A percentile compares a stretch with the other conserved stretches of the same genome.
These are phyloP conservation scores for Hylaeus anthracinus DNA, from an alignment of 1,140 invertebrate genomes.

Conservation along the genomic window DNA sequence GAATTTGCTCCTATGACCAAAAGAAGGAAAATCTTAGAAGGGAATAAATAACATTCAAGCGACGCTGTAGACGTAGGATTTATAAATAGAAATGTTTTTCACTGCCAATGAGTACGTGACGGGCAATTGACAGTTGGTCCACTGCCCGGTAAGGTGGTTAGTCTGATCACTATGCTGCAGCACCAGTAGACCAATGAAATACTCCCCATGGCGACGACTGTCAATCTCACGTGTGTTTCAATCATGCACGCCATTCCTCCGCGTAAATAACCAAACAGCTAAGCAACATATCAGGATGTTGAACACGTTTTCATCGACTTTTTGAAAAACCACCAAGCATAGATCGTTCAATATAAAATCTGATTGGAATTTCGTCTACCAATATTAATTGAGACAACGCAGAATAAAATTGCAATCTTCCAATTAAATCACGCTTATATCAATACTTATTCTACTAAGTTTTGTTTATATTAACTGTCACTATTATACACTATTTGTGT, in stretches of 20 bases:
- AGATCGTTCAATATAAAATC: no score
- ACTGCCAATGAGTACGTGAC: slow-evolving; percentile 29
- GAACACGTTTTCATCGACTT: background rate
- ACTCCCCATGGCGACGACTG: background rate
- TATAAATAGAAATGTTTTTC: slow-evolving; percentile 24
- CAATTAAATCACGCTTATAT: no score
- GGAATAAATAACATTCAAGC: no score
- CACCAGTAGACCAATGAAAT: background rate
- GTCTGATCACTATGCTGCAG: background rate
- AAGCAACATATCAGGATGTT: background rate
- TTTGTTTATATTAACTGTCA: no score
- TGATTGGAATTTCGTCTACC: no score
- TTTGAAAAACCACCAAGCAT: background rate
- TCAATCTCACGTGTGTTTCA: background rate
- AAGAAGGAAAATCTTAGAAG: no score
- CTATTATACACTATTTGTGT: no score
- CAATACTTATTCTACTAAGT: no score
- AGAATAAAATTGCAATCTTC: no score
- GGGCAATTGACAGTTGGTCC: slow-evolving; percentile 34
- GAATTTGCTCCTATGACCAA: no score
- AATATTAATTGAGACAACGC: no score
- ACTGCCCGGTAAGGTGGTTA: slow-evolving; percentile 15
- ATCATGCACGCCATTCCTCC: background rate
- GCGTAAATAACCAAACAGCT: background rate
- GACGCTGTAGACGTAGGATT: background rate